These are phyloP conservation scores for Syngnathus floridae DNA, from an alignment of 2,113 vertebrate genomes.

Conservation along the genomic window DNA sequence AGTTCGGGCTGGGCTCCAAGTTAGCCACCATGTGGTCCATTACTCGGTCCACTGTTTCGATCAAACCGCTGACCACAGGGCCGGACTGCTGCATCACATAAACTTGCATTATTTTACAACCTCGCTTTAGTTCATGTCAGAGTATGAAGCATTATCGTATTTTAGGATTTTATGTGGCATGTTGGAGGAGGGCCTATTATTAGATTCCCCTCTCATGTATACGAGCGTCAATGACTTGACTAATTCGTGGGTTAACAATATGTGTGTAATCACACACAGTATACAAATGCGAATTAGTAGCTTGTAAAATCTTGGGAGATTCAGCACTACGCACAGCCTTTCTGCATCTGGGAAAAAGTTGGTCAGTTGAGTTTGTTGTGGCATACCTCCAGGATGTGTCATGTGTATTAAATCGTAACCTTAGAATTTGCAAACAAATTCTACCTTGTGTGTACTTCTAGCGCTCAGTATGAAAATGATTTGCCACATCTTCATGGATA, in stretches of 20 bases:
- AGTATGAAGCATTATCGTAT: not conserved
- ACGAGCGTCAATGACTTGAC: too few species aligned
- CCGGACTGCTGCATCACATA: conserved; percentile 41
- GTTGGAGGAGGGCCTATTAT: too few species aligned
- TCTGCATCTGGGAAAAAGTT: not conserved
- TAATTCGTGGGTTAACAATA: not conserved
- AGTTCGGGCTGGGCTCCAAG: conserved; percentile 47
- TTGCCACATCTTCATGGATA: not conserved
- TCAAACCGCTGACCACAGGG: conserved; percentile 68
- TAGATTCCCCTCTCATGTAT: too few species aligned
- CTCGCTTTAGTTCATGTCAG: not conserved
- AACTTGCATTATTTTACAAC: conserved; percentile 4
- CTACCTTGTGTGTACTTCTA: not conserved
- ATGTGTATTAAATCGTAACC: not conserved
- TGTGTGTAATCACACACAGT: not conserved
- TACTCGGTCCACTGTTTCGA: conserved; percentile 80
- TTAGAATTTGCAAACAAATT: not conserved
- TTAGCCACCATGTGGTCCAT: conserved; percentile 75
- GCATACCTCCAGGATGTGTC: not conserved
- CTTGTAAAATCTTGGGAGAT: not conserved
- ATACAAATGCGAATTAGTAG: not conserved
- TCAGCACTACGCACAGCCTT: not conserved
- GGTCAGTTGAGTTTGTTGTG: not conserved
- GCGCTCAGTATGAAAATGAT: not conserved
- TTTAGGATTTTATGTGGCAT: not conserved